Evolutionary conservation across 1,140 invertebrate species (phyloP).

Genomic region (Antheraea mylitta): DNA sequence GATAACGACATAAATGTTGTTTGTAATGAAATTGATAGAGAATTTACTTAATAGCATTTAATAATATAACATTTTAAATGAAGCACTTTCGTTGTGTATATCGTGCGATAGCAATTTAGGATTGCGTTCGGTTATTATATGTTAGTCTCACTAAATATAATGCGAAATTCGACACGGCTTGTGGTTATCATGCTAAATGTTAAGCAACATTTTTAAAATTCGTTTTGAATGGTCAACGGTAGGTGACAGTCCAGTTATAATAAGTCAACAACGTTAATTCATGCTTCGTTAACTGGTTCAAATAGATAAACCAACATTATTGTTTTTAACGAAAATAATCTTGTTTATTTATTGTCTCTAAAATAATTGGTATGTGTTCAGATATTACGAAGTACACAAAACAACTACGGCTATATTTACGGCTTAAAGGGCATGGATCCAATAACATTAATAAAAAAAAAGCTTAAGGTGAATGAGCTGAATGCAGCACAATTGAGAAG

Average conservation of each 20-base stretch:
- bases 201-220: constrained; percentile 20
- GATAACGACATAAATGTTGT: neutral
- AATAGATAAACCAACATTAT: too few relatives aligned
- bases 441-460: too few relatives aligned
- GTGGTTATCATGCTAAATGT: constrained; percentile 40
- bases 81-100: constrained; percentile 40
- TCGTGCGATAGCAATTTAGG: constrained; percentile 60
- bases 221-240: constrained; percentile 18
- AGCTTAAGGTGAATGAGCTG: too few relatives aligned
- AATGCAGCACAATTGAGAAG: too few relatives aligned
- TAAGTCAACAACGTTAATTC: neutral
- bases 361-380: too few relatives aligned
- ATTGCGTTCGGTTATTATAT: constrained; percentile 53
- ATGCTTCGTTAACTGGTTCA: too few relatives aligned
- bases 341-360: too few relatives aligned
- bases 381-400: too few relatives aligned
- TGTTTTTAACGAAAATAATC: too few relatives aligned
- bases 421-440: too few relatives aligned
- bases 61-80: constrained; percentile 27
- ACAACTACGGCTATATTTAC: too few relatives aligned
- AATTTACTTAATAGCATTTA: constrained; percentile 18
- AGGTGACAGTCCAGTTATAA: neutral
- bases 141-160: constrained; percentile 37
- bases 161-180: constrained; percentile 43
- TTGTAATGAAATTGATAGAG: constrained; percentile 14